Base-by-base conservation (phyloP, 1,140 invertebrate genomes). In the Gonatopus flavifemur region DNA sequence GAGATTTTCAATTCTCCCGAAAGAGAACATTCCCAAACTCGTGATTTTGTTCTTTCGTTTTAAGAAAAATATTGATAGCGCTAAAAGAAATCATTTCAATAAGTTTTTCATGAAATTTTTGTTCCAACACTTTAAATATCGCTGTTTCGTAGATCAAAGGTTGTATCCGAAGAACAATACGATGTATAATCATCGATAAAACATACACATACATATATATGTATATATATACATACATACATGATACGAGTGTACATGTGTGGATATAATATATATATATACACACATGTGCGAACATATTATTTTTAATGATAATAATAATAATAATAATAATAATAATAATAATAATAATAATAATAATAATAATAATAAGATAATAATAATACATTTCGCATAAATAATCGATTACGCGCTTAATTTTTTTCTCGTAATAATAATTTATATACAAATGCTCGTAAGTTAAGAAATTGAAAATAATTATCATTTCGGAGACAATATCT, bases 401-500 rank as follows among this genome's bases (percentile, higher is more conserved):
- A 77, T 67, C 63, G 67, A 69, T 67, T 68, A 67, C 68, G 67
- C 67, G 54, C n/a, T n/a, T n/a, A n/a, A n/a, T n/a, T n/a, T n/a
- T 65, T 66, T 39, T 57, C 32, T 7, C 15, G 9, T 13, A n/a
- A 6, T 33, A 13, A n/a, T n/a, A 67, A 69, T 51, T 59, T 76
- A 72, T 77, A 35, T 75, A 74, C 72, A 72, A 60, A 52, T 62
- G 55, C 45, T 49, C 30, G 19, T 58, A 66, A 74, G n/a, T n/a
- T n/a, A n/a, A n/a, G n/a, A 67, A 66, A 76, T 72, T 66, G 70
- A 71, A 72, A 72, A 70, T 64, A 74, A 69, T 61, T 63, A 62
- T 61, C 25, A n/a, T 59, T 33, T 32, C 31, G 35, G 46, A 53
- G 57, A 20, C 42, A n/a, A n/a, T n/a, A n/a, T n/a, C n/a, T n/a